These are phyloP conservation scores for Muntiacus muntjak DNA, from an alignment of 2,113 vertebrate species.

Conservation along the genomic window DNA sequence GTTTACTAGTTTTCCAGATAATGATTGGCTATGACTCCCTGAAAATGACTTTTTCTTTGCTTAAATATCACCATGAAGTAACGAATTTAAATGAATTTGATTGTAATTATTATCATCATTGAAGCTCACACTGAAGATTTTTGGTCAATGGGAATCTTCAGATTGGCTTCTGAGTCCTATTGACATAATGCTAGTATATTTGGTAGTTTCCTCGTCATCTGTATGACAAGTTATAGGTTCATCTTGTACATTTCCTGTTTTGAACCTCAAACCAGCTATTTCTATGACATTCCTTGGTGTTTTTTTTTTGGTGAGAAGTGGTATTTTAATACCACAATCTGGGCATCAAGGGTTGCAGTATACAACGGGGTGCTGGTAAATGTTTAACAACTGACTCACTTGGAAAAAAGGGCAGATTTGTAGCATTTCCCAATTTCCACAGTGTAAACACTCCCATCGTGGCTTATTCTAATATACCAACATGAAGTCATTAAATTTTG, in stretches of 20 bases:
- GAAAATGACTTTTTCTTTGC: neutral
- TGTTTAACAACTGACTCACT: neutral
- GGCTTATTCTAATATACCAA: neutral
- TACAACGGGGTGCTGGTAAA: neutral
- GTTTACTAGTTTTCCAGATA: neutral
- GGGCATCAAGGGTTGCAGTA: neutral
- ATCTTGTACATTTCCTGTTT: neutral
- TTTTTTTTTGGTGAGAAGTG: neutral
- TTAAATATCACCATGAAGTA: neutral
- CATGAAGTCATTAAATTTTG: neutral
- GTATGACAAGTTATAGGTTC: neutral
- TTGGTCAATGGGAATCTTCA: neutral
- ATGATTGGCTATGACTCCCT: neutral
- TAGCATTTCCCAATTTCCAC: neutral
- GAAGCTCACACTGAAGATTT: neutral
- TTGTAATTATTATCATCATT: neutral
- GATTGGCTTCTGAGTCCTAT: neutral
- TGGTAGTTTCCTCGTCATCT: neutral
- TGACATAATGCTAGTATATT: neutral
- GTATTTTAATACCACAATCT: neutral
- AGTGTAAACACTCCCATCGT: neutral
- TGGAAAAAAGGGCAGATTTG: neutral
- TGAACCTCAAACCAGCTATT: neutral
- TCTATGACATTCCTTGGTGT: neutral
- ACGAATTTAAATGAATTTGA: neutral